Evolutionary conservation across 1,140 invertebrate species (phyloP).

Genomic region (Ostrea denselamellosa): DNA sequence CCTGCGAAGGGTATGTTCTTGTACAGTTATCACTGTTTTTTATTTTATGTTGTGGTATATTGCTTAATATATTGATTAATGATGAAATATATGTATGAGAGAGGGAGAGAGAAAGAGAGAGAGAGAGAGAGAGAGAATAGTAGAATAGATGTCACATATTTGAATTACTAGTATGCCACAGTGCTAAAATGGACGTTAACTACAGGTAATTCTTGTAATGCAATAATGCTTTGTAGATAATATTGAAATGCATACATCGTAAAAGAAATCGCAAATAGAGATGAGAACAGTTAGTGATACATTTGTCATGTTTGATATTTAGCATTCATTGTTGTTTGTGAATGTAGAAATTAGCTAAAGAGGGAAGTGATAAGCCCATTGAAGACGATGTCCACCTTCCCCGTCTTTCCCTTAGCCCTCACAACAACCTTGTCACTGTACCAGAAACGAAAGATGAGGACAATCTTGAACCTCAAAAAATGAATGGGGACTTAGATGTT

Average conservation of each 20-base stretch:
- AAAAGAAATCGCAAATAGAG: no score
- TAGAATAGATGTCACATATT: background rate
- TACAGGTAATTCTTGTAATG: background rate
- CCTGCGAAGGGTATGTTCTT: slow-evolving; percentile 33
- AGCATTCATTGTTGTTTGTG: background rate
- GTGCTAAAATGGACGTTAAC: background rate
- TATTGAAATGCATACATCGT: background rate
- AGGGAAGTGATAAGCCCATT: background rate
- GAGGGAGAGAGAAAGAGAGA: background rate
- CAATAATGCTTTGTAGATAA: background rate
- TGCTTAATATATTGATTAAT: background rate
- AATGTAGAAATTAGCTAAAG: slow-evolving; percentile 35
- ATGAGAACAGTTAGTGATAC: no score
- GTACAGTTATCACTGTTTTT: background rate
- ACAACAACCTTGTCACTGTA: slow-evolving; percentile 13
- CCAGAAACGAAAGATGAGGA: slow-evolving; percentile 30
- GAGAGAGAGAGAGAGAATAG: background rate
- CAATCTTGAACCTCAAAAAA: background rate
- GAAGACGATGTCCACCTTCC: slow-evolving; percentile 18
- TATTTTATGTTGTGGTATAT: background rate
- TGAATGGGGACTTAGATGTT: background rate
- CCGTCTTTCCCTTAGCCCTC: background rate
- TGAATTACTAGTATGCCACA: background rate
- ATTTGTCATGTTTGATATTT: background rate
- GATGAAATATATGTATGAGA: background rate